These are phyloP conservation scores for Psophia crepitans DNA, from an alignment of 2,113 vertebrate species.

Conservation along the genomic window DNA sequence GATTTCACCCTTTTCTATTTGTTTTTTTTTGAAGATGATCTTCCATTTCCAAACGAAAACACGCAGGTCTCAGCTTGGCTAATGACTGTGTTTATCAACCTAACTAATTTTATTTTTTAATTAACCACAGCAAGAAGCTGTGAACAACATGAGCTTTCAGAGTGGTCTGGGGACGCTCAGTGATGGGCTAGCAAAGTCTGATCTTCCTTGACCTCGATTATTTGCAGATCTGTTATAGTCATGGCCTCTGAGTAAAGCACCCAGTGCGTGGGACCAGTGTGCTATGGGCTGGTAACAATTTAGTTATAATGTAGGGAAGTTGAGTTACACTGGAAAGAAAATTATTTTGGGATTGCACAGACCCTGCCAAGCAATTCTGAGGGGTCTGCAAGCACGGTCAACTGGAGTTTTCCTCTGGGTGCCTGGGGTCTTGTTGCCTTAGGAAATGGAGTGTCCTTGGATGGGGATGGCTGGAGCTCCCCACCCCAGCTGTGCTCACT, in stretches of 20 bases:
- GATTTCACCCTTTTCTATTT: no score
- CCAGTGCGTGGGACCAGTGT: rapidly evolving
- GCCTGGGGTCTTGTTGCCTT: not conserved
- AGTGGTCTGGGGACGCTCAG: not conserved
- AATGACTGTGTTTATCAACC: not conserved
- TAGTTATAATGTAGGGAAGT: not conserved
- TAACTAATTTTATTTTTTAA: not conserved
- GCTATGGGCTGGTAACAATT: not conserved
- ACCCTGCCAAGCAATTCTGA: not conserved
- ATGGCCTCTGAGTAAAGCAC: not conserved
- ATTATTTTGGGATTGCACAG: not conserved
- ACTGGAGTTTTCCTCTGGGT: not conserved
- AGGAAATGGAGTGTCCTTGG: not conserved
- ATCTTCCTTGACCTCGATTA: not conserved
- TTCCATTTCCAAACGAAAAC: no score
- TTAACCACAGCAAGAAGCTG: not conserved
- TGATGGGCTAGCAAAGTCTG: not conserved
- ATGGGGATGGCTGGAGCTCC: not conserved
- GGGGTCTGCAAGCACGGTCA: not conserved
- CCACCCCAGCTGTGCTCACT: not conserved
- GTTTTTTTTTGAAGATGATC: no score
- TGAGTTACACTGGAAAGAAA: not conserved
- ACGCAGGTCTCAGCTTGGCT: not conserved
- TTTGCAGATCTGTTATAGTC: not conserved
- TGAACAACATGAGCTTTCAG: not conserved